Conservation (phyloP, 1,140 invertebrate species). For the Brachionus plicatilis region DNA sequence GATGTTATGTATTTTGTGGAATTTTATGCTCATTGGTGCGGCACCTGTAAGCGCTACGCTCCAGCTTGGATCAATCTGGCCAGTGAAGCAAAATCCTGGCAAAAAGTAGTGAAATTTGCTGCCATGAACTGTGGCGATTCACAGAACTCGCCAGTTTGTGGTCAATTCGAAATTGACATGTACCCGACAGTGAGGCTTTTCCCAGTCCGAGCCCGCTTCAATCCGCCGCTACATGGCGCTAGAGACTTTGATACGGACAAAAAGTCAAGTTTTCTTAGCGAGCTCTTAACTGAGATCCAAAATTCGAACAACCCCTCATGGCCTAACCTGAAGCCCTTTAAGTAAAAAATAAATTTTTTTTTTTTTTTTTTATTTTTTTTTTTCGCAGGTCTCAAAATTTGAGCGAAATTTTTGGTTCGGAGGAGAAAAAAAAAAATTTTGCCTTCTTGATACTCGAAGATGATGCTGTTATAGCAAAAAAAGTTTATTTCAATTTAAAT, state of each 20-base stretch:
- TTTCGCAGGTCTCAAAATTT: background rate
- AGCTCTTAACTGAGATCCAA: background rate
- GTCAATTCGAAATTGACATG: slow-evolving; percentile 42
- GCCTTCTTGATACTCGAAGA: slow-evolving; percentile 25
- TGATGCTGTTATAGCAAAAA: background rate
- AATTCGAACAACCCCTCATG: background rate
- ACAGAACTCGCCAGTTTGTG: slow-evolving; percentile 44
- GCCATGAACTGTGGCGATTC: slow-evolving; percentile 41
- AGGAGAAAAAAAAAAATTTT: background rate
- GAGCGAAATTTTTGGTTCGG: background rate
- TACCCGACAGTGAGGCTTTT: slow-evolving; percentile 44
- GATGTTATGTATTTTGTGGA: slow-evolving; percentile 49
- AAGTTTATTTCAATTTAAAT: background rate
- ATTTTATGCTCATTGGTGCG: slow-evolving; percentile 56
- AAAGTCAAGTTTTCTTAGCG: background rate
- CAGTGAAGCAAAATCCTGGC: background rate
- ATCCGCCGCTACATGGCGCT: background rate
- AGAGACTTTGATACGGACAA: background rate
- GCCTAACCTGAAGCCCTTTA: background rate
- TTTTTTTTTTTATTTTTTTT: background rate
- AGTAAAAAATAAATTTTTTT: background rate
- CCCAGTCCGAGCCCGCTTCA: background rate
- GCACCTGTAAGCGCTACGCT: slow-evolving; percentile 52
- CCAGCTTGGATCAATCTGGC: background rate
- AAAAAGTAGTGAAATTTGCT: slow-evolving; percentile 43